Evolutionary conservation across 1,140 invertebrate genomes (phyloP).

Genomic region (Drosophila hydei): DNA sequence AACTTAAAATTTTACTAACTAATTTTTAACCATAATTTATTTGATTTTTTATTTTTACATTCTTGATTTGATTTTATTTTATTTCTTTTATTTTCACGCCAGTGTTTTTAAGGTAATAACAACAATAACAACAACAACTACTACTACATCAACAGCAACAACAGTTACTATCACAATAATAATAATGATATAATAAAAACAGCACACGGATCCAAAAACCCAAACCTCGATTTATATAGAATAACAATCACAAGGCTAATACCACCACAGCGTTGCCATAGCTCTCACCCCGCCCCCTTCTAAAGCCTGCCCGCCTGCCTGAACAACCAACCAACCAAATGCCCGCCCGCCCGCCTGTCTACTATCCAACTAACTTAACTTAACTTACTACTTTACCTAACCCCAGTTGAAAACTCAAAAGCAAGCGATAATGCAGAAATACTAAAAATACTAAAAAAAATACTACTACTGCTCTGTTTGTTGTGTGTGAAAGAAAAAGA

Average conservation of each 20-base stretch:
- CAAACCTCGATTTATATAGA: conserved; percentile 21
- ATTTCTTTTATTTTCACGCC: conserved; percentile 31
- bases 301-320: conserved; percentile 6
- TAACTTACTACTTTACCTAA: conserved; percentile 52
- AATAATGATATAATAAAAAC: conserved; percentile 13
- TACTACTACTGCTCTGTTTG: conserved; percentile 44
- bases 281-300: conserved; percentile 6
- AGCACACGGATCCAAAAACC: conserved; percentile 27
- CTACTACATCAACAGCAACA: conserved; percentile 32
- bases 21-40: conserved; percentile 23
- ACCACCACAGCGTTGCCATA: conserved; percentile 44
- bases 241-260: conserved; percentile 33
- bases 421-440: conserved; percentile 13
- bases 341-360: conserved; percentile 55
- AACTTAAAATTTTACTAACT: conserved; percentile 31
- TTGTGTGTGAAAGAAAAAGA: conserved; percentile 52
- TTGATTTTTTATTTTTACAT: conserved; percentile 22
- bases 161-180: conserved; percentile 26
- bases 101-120: conserved; percentile 47
- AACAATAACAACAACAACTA: conserved; percentile 39
- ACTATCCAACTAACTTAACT: conserved; percentile 42
- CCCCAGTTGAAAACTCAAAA: conserved; percentile 21
- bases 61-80: conserved; percentile 14
- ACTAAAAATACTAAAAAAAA: conserved; percentile 19
- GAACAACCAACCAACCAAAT: conserved; percentile 17